Base-by-base conservation (phyloP, 2,797 vertebrate species). In the Rhynchonycteris naso region DNA sequence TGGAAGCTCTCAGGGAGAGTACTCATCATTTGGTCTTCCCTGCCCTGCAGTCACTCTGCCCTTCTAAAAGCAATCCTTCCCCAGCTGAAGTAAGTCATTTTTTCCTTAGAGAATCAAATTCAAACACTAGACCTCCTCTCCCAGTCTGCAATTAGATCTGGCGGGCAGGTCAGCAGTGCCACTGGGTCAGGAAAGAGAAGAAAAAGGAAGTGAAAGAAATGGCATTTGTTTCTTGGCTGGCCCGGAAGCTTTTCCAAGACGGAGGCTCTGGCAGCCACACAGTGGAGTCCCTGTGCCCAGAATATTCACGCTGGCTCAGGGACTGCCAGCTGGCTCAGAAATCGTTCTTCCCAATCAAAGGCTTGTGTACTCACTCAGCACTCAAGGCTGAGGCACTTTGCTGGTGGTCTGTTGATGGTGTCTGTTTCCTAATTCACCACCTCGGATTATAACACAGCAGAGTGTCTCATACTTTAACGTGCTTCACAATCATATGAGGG, bases 141-240 rank as follows among this genome's bases (percentile, higher is more conserved):
- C 11, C 24, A 66, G 80, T 43, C 81, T 86, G 96, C 93, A 96
- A 97, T 96, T 92, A 93, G 96, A 96, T 95, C 96, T 94, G 65
- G 65, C 0, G 0, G 52, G 43, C 74, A 93, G 88, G 94, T 96
- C 95, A 96, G 74, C 71, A 50, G 26, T 74, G 92, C 93, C 78
- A 94, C 95, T 96, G 82, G 94, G 96, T 96, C 94, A 96, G 96
- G 78, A 95, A 93, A 90, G 85, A 90, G 84, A 63, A 84, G 79
- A 90, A 81, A 90, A 56, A 66, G 90, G 90, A 93, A 79, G 82
- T 68, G 82, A 94, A 94, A 96, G 88, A 95, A 95, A 76, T 71
- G 79, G 79, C 84, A 88, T 96, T 95, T 96, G 92, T 96, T 94
- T 96, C 56, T 96, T 92, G 81, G 87, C 96, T 69, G 69, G 50